Conservation (phyloP, 53 echinoderm and acorn worm genomes). For the Stichopus horrens region DNA sequence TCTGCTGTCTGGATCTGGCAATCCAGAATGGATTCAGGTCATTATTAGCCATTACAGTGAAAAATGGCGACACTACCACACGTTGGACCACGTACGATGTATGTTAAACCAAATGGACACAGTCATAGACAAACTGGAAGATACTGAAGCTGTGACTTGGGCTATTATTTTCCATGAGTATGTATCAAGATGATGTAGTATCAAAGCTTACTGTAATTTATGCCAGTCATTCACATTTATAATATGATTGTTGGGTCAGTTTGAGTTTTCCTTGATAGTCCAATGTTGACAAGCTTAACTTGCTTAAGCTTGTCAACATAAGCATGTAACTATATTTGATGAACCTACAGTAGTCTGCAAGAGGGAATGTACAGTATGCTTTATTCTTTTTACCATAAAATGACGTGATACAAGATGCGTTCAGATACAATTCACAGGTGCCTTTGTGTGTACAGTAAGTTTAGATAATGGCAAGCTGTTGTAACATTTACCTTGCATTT, state of each 20-base stretch:
- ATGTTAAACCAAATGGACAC: conserved; percentile 56
- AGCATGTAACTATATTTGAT: no score
- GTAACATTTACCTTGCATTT: no score
- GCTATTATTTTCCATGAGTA: conserved; percentile 83
- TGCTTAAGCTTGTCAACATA: no score
- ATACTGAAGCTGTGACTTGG: conserved; percentile 53
- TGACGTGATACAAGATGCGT: background rate
- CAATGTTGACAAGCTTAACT: no score
- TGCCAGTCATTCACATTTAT: no score
- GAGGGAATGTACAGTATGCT: background rate
- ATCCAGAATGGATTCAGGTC: conserved; percentile 56
- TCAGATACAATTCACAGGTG: background rate
- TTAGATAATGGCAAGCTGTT: no score
- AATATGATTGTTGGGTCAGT: no score
- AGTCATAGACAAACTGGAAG: conserved; percentile 41
- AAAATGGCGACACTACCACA: conserved; percentile 67
- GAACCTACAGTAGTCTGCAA: no score
- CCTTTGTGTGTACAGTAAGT: no score
- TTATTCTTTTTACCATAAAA: background rate
- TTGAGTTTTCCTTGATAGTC: no score
- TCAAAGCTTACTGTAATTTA: no score
- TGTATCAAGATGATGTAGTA: background rate
- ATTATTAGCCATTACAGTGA: conserved; percentile 61
- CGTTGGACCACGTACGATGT: conserved; percentile 57
- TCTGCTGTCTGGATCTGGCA: background rate